Conservation (phyloP, 2,797 vertebrate species). For the Anabacerthia variegaticeps region DNA sequence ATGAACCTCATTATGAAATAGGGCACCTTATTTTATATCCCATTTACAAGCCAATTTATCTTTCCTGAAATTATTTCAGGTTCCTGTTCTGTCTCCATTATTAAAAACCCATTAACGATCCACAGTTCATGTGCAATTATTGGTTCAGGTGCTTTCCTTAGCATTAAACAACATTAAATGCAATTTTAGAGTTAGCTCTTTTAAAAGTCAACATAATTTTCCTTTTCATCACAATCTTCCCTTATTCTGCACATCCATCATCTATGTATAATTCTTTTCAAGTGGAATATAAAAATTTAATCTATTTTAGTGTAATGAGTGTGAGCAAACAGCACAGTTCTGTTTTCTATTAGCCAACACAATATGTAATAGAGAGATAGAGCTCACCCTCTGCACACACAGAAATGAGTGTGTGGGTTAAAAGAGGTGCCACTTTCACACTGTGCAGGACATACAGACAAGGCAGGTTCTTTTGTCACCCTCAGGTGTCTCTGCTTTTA, state of each 20-base stretch:
- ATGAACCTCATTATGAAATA: background rate
- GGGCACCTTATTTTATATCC: background rate
- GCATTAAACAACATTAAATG: constrained; percentile 6
- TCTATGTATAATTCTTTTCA: constrained; percentile 33
- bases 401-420: rapidly evolving
- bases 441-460: rapidly evolving
- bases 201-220: background rate
- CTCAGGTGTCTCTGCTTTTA: background rate
- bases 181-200: background rate
- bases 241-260: constrained; percentile 17
- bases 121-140: background rate
- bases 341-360: background rate
- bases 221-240: background rate
- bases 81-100: background rate
- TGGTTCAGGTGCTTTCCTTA: constrained; percentile 13
- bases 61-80: background rate
- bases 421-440: background rate
- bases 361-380: background rate
- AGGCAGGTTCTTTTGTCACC: background rate
- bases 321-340: background rate
- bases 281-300: constrained; percentile 4
- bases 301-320: constrained; percentile 4
- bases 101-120: background rate
- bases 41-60: background rate
- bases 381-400: background rate